phyloP scores from a whole-genome alignment of 2,888 invertebrate species.

The Blomia tropicalis region DNA sequence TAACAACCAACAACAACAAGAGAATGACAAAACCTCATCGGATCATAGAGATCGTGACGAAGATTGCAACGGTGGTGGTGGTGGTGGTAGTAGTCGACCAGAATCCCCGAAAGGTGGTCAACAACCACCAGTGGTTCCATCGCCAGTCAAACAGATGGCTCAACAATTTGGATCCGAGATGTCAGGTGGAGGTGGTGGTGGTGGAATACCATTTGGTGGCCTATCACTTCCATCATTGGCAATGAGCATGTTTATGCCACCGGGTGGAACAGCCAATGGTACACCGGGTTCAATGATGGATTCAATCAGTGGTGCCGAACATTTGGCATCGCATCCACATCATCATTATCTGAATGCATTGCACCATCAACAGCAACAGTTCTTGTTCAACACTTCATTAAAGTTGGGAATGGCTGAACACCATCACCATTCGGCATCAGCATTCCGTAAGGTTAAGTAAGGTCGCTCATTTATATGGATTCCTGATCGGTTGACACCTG shows the following conservation, averaged over 20 bases:
- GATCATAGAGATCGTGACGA: neutral
- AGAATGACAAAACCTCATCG: neutral
- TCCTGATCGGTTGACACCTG: too few relatives aligned
- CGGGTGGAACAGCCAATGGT: neutral
- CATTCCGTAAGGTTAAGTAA: conserved; percentile 11
- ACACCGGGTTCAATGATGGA: neutral
- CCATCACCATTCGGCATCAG: conserved; percentile 5
- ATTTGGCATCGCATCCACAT: neutral
- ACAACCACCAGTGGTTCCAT: neutral
- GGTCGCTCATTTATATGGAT: neutral
- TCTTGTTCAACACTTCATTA: neutral
- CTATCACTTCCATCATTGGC: neutral
- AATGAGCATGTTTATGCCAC: conserved; percentile 6
- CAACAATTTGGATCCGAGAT: neutral
- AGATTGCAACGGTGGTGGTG: neutral
- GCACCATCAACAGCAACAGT: conserved; percentile 9
- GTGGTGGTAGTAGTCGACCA: neutral
- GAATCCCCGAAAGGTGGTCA: neutral
- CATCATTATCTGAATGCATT: conserved; percentile 7
- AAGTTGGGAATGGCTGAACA: neutral
- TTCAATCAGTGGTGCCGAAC: neutral
- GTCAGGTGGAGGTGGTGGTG: neutral
- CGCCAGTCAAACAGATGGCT: conserved; percentile 13
- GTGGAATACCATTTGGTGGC: too few relatives aligned
- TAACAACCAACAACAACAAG: neutral